These are phyloP conservation scores for Spilosoma lubricipeda DNA, from an alignment of 2,888 invertebrate species.

Conservation along the genomic window DNA sequence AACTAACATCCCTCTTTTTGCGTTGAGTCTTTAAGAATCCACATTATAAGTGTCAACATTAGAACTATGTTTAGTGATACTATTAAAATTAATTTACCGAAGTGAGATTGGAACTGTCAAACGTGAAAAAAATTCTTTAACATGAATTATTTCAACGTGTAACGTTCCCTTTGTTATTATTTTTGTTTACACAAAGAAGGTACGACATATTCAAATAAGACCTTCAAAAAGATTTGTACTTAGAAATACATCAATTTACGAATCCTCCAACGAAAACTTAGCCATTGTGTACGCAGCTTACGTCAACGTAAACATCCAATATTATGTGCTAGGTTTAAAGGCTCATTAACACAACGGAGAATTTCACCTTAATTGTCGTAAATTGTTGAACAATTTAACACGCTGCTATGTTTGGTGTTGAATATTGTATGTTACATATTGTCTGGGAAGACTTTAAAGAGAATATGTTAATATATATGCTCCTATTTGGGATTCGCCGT, in stretches of 20 bases:
- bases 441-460: not conserved
- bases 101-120: not conserved
- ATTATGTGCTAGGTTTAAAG: constrained; percentile 42
- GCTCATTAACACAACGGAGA: constrained; percentile 20
- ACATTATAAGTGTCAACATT: too few relatives aligned
- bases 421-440: constrained; percentile 5
- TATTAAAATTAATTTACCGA: too few relatives aligned
- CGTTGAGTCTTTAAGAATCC: too few relatives aligned
- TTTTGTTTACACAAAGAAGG: not conserved
- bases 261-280: constrained; percentile 34
- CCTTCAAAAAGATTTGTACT: not conserved
- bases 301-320: constrained; percentile 49
- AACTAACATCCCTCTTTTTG: too few relatives aligned
- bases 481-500: not conserved
- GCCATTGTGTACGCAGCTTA: constrained; percentile 32
- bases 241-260: constrained; percentile 13
- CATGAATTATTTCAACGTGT: not conserved
- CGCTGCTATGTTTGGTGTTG: not conserved
- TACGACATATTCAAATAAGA: constrained; percentile 10
- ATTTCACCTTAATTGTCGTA: constrained; percentile 7
- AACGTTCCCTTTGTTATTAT: not conserved
- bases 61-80: too few relatives aligned
- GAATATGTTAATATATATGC: not conserved
- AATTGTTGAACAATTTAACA: constrained; percentile 6
- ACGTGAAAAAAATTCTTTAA: not conserved